Evolutionary conservation across 2,113 vertebrate species (phyloP), one percentile per base, ranked within the genome.

Genomic region (Progne subis): DNA sequence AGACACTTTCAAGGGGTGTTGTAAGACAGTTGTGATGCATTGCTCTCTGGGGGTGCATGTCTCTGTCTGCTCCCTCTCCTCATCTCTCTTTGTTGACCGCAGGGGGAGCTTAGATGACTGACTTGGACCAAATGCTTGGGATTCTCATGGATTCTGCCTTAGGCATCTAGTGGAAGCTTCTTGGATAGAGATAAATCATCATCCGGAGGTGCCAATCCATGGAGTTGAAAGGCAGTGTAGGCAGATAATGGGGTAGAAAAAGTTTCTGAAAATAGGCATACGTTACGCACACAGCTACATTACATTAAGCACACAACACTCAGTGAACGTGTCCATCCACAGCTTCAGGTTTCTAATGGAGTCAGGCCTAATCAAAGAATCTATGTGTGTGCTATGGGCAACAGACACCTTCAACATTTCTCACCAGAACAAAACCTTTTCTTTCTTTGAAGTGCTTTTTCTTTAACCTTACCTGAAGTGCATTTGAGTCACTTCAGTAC

Each of bases 11-110:
- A 64, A 39, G 49, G 47, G 37, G 46, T 93, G 39, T 70, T 84
- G 49, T 64, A 61, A 85, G 82, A 68, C 78, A 75, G 65, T 32
- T 91, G 56, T 92, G 92, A 89, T 94, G 57, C 68, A 94, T 82
- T 87, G 64, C 77, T 83, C 80, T 91, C 72, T 67, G 26, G 44
- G 69, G 77, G 12, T 57, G 21, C 52, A 49, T 79, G 57, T 86
- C 47, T 82, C 47, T 83, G 46, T 72, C 82, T 89, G 24, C 39
- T 87, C 23, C 43, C 19, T 83, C 50, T 72, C 31, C 39, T 75
- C 9, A 18, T 85, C 18, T 83, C 29, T 59, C 24, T 67, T 94
- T 89, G 43, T 84, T 92, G 81, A 76, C 56, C 0, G 6, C 16
- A 61, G 72, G 68, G 31, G 53, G 24, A 91, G 46, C 31, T 85